A percentile compares a stretch with the other conserved stretches of the same genome.
Conservation (phyloP, 1,140 invertebrate species). For the Aplysia californica region DNA sequence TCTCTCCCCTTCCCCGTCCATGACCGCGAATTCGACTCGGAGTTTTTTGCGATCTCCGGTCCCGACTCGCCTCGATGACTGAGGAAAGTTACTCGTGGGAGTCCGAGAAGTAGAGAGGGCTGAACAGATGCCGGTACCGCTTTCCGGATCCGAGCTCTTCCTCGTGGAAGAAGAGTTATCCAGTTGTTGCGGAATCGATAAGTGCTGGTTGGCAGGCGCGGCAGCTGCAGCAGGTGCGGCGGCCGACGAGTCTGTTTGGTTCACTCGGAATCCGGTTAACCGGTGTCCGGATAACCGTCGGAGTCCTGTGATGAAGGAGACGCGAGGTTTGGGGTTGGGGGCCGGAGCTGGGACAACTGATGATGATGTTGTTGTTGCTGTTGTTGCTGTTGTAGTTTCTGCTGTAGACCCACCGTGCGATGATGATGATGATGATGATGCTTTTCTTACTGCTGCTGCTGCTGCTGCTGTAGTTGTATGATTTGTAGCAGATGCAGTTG, state of each 20-base stretch:
- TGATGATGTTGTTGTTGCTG: background rate
- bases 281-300: background rate
- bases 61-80: slow-evolving; percentile 35
- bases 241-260: background rate
- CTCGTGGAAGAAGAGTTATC: no score
- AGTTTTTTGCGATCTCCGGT: slow-evolving; percentile 42
- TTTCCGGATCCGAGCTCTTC: no score
- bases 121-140: no score
- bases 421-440: background rate
- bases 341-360: background rate
- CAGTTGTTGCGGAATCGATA: no score
- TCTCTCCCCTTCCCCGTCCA: slow-evolving; percentile 40
- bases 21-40: slow-evolving; percentile 47
- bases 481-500: background rate
- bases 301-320: slow-evolving; percentile 5
- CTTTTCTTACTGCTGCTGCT: background rate
- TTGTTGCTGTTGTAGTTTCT: background rate
- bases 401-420: background rate
- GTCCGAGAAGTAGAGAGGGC: background rate
- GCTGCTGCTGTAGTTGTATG: background rate
- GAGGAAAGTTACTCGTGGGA: slow-evolving; percentile 32
- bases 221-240: background rate
- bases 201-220: no score
- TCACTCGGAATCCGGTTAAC: background rate
- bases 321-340: background rate